Evolutionary conservation across 2,113 vertebrate genomes (phyloP).

Genomic region (Ptilonorhynchus violaceus): DNA sequence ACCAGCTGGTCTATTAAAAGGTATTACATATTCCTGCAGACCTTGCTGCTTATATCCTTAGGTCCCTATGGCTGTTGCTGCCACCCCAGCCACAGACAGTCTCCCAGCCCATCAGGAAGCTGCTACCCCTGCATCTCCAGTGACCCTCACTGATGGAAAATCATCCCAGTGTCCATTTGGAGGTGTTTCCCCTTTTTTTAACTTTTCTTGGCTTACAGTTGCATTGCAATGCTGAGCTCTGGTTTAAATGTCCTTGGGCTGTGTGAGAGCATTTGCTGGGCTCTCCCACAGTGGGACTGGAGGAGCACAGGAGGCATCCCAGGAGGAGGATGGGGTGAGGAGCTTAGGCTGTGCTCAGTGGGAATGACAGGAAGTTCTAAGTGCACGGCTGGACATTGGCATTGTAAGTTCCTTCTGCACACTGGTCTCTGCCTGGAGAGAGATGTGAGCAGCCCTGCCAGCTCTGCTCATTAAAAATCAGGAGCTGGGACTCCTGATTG

Average conservation of each 20-base stretch:
- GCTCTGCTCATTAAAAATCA: background rate
- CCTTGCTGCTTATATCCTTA: background rate
- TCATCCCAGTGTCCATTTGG: background rate
- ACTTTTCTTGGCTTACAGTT: background rate
- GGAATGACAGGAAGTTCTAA: background rate
- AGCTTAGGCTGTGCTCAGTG: background rate
- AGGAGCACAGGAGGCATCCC: background rate
- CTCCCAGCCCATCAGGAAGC: background rate
- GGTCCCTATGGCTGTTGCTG: background rate
- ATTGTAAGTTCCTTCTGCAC: background rate
- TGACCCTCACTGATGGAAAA: background rate
- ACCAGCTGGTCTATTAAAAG: constrained; percentile 17
- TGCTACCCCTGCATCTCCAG: background rate
- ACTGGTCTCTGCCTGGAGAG: background rate
- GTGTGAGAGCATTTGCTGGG: rapidly evolving
- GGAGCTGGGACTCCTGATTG: background rate
- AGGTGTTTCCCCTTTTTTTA: background rate
- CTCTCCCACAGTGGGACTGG: background rate
- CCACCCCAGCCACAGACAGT: background rate
- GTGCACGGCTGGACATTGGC: rapidly evolving
- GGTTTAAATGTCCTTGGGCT: background rate
- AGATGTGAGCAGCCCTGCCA: background rate
- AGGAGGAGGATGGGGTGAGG: background rate
- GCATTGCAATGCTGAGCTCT: background rate
- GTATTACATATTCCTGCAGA: background rate